phyloP scores from a whole-genome alignment of 2,797 vertebrate species.

The Bucorvus abyssinicus region DNA sequence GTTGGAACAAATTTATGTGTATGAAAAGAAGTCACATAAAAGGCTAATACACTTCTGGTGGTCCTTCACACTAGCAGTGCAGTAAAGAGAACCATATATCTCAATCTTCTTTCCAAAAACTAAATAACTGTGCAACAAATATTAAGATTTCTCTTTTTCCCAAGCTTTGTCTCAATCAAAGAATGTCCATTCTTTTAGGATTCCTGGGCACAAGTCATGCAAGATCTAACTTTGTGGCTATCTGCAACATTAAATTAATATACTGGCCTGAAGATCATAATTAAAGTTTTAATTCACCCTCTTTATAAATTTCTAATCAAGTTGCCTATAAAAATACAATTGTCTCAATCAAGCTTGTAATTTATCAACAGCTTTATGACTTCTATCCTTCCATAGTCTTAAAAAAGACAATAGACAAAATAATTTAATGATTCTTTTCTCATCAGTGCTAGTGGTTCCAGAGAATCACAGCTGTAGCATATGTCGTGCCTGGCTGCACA shows the following conservation, averaged over 20 bases:
- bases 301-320: conserved; percentile 11
- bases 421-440: not conserved
- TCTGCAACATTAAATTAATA: not conserved
- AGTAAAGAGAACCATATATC: not conserved
- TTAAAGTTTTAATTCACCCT: conserved; percentile 4
- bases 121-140: not conserved
- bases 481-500: not conserved
- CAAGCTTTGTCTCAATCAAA: not conserved
- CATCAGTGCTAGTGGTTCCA: not conserved
- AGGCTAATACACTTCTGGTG: not conserved
- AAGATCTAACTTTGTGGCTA: not conserved
- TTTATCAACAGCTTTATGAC: not conserved
- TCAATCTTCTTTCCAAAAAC: not conserved
- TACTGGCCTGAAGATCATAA: not conserved
- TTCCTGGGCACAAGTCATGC: conserved; percentile 43
- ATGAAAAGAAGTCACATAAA: not conserved
- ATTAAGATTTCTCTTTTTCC: not conserved
- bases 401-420: not conserved
- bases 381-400: not conserved
- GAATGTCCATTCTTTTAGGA: conserved; percentile 13
- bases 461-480: not conserved
- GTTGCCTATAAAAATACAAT: not conserved
- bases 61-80: not conserved
- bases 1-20: not conserved
- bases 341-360: not conserved